Conservation (phyloP, 2,797 vertebrate genomes). For the Gambelia wislizenii region DNA sequence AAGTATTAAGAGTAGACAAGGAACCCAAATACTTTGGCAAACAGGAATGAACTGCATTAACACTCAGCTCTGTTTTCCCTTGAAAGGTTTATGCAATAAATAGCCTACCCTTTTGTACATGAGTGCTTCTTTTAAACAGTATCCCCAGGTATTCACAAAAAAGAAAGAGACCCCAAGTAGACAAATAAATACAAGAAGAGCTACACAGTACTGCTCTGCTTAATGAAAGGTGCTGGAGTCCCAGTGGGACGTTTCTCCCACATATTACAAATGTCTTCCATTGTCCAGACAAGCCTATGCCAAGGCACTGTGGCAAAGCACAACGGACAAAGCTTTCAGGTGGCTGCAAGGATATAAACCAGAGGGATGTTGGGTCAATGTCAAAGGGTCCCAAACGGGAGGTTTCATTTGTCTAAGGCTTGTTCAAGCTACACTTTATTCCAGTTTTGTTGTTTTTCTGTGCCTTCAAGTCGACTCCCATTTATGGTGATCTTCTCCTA, state of each 20-base stretch:
- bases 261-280: not conserved
- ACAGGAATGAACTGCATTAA: not conserved
- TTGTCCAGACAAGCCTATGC: not conserved
- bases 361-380: not conserved
- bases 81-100: constrained; percentile 35
- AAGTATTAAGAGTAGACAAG: not conserved
- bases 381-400: not conserved
- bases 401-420: not conserved
- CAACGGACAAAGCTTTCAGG: not conserved
- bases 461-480: too few species aligned
- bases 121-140: not conserved
- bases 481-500: too few species aligned
- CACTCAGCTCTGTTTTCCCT: not conserved
- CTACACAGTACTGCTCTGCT: not conserved
- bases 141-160: constrained; percentile 5
- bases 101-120: constrained; percentile 19
- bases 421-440: not conserved
- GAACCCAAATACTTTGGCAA: not conserved
- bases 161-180: not conserved
- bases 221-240: not conserved
- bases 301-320: not conserved
- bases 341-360: not conserved
- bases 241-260: not conserved
- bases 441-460: not conserved
- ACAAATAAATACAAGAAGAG: constrained; percentile 23